Base-by-base conservation (phyloP, 2,797 vertebrate genomes). In the Lophius americanus region DNA sequence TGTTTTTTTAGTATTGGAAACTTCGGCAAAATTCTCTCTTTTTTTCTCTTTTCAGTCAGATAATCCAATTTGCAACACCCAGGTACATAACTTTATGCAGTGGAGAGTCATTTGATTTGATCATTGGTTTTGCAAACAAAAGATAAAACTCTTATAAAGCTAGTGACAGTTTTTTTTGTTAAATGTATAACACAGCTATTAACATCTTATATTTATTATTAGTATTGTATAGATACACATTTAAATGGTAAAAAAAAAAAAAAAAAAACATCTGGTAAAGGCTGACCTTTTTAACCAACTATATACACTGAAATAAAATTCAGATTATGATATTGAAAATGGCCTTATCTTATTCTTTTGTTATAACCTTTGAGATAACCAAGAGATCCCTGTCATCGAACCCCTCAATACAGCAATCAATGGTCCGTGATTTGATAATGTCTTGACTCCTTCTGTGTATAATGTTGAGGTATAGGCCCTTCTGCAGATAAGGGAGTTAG, bases 401-500 rank as follows among this genome's bases (percentile, higher is more conserved):
- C 60, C n/a, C 38, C 47, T 66, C 50, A 52, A 53, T 12, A 49
- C 52, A 52, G 48, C 51, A 58, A 69, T 68, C 61, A 76, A 64
- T 0, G 5, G 5, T 61, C 39, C 50, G 38, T 52, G 35, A 71
- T 36, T 56, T 54, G 63, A 60, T 75, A 32, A 67, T 44, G 23
- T 39, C 63, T 43, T 4, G 7, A 14, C 47, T 74, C 35, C 43
- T 52, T 64, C 61, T 65, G 23, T 23, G 13, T 53, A 39, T 51
- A 33, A 62, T 2, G 7, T 57, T 70, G 58, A 33, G 23, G 10
- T 69, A 70, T 60, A 14, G 0, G 60, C 36, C 36, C 66, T 72
- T 14, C n/a, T 70, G 64, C 42, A 62, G 48, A 75, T 47, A 23
- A 42, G n/a, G 37, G 79, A 70, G 66, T 64, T 68, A 60, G 57